Evolutionary conservation across 2,113 vertebrate species (phyloP).

Genomic region (Pterophyllum scalare): DNA sequence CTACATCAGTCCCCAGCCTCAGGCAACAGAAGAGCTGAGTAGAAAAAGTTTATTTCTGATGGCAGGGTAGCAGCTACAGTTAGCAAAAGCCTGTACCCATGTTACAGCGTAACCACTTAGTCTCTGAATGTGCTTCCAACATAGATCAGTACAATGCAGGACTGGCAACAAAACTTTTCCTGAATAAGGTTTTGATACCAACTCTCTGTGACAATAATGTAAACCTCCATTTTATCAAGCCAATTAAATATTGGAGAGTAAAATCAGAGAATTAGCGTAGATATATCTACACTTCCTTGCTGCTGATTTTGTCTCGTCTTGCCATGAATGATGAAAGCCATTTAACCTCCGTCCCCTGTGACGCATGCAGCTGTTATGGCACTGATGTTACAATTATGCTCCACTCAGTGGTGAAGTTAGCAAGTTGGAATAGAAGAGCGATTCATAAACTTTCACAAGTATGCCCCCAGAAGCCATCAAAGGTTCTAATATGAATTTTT

Average conservation of each 20-base stretch:
- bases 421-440: neutral
- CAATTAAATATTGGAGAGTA: neutral
- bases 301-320: neutral
- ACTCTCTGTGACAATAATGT: neutral
- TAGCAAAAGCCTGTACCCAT: neutral
- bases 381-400: neutral
- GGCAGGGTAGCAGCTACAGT: neutral
- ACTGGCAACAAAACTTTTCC: neutral
- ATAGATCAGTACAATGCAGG: neutral
- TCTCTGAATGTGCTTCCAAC: neutral
- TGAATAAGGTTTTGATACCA: neutral
- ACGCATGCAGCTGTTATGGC: neutral
- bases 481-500: neutral
- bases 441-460: neutral
- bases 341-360: neutral
- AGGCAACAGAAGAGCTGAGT: constrained; percentile 3
- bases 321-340: neutral
- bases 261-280: neutral
- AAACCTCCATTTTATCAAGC: neutral
- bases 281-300: neutral
- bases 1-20: neutral
- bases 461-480: neutral
- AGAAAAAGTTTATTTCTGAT: constrained; percentile 4
- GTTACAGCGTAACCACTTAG: neutral
- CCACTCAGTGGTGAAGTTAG: neutral